phyloP scores from a whole-genome alignment of 2,888 invertebrate species.

The Pediacus dermestoides region DNA sequence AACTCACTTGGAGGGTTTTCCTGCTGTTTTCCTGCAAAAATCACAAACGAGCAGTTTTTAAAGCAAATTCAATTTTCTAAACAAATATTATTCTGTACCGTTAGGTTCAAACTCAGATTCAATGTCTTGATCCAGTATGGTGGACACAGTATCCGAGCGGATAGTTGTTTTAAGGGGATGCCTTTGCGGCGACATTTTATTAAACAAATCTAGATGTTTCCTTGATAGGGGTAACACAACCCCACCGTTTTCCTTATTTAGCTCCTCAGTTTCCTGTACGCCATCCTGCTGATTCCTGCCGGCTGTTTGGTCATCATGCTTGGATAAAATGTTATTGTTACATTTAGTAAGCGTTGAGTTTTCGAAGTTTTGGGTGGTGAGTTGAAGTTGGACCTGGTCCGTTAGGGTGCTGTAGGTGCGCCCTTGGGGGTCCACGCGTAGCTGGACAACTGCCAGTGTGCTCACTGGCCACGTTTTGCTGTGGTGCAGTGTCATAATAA shows the following conservation, averaged over 20 bases:
- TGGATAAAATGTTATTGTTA: conserved; percentile 10
- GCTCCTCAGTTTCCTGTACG: not conserved
- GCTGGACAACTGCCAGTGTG: conserved; percentile 48
- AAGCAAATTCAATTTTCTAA: conserved; percentile 3
- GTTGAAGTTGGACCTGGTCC: conserved; percentile 20
- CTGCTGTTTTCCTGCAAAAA: conserved; percentile 12
- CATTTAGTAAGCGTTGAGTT: conserved; percentile 11
- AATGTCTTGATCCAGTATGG: conserved; percentile 42
- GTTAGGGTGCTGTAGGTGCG: conserved; percentile 45
- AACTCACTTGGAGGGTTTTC: conserved; percentile 13
- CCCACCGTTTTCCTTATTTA: not conserved
- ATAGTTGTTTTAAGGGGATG: conserved; percentile 30
- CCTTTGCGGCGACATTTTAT: conserved; percentile 39
- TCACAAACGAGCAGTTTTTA: too few relatives aligned
- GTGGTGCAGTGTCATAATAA: conserved; percentile 46
- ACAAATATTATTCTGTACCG: conserved; percentile 24
- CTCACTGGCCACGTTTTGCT: conserved; percentile 51
- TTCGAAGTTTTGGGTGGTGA: conserved; percentile 4
- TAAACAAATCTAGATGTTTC: conserved; percentile 40
- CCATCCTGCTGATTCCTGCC: not conserved
- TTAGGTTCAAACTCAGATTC: conserved; percentile 35
- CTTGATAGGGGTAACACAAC: conserved; percentile 36
- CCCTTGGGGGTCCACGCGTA: conserved; percentile 46
- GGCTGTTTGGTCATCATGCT: too few relatives aligned
- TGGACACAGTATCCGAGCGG: conserved; percentile 46